Base-by-base conservation (phyloP, 1,140 invertebrate genomes). In the Euschistus heros region DNA sequence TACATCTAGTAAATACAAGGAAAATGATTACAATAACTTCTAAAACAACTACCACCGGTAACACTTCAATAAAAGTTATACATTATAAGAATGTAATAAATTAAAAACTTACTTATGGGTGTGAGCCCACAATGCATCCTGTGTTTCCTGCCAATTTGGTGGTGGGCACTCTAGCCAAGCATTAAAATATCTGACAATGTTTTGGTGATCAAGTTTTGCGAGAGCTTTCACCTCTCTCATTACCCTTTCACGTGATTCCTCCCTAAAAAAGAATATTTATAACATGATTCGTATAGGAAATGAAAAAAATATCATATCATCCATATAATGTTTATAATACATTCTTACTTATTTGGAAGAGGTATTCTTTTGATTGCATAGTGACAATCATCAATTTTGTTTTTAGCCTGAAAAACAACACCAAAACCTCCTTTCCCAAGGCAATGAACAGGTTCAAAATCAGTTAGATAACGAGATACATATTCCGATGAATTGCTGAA, bases 311-410 rank as follows among this genome's bases (percentile, higher is more conserved):
- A 4, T 37, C 33, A 37, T 37, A 37, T 37, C 13, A 37, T 10
- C 1, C 13, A 1, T 10, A 37, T 37, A 10, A 37, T 37, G 3
- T 37, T 37, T 13, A 62, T 20, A 54, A 27, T 37, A 22, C 63
- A 30, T 61, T 72, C 76, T 75, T 76, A 91, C 89, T 83, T 88
- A 70, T 88, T 88, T 14, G 92, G 89, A 65, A 97, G 77, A 8
- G 84, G 83, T 57, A 98, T 97, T 71, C 94, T 83, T 78, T 99
- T 98, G 0, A 99, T 86, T 22, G 96, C 96, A 79, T 98, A 98
- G 68, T 86, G 81, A 71, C 91, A 89, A 72, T 97, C 90, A 75
- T 99, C 96, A 63, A 97, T 86, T 77, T 92, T 94, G 75, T 98
- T 97, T 74, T 83, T 88, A 0, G 91, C 93, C 76, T 97, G 89